These are phyloP conservation scores for Drosophila bunnanda DNA, from an alignment of 2,888 invertebrate genomes.

Conservation along the genomic window DNA sequence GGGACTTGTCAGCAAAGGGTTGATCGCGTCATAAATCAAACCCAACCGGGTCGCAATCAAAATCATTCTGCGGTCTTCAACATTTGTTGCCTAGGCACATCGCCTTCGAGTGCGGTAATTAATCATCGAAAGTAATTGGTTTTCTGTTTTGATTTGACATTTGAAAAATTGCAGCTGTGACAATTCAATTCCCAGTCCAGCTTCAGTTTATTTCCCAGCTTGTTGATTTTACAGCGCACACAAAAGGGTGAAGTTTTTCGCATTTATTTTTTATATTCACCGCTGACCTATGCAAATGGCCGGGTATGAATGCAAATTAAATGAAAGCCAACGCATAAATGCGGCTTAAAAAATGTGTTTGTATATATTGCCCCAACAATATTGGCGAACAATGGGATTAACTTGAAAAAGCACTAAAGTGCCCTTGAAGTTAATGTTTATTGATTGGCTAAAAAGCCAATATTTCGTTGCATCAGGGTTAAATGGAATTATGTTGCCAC, in stretches of 20 bases:
- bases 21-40: slow-evolving; percentile 70
- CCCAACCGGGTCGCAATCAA: slow-evolving; percentile 62
- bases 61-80: slow-evolving; percentile 75
- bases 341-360: slow-evolving; percentile 17
- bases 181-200: slow-evolving; percentile 57
- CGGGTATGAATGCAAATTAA: slow-evolving; percentile 48
- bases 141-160: slow-evolving; percentile 77
- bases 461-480: not conserved
- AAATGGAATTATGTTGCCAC: slow-evolving; percentile 14
- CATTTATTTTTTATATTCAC: slow-evolving; percentile 10
- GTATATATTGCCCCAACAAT: slow-evolving; percentile 8
- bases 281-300: slow-evolving; percentile 25
- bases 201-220: slow-evolving; percentile 15
- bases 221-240: slow-evolving; percentile 13
- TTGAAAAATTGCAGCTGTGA: slow-evolving; percentile 78
- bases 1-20: slow-evolving; percentile 60
- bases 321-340: slow-evolving; percentile 48
- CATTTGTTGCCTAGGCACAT: slow-evolving; percentile 48
- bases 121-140: slow-evolving; percentile 77
- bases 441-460: slow-evolving; percentile 11
- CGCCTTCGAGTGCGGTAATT: slow-evolving; percentile 57
- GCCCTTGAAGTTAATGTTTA: slow-evolving; percentile 29
- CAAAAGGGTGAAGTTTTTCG: slow-evolving; percentile 11
- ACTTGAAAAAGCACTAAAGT: slow-evolving; percentile 13
- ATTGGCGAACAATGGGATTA: slow-evolving; percentile 30